Evolutionary conservation across 2,888 invertebrate species (phyloP).

Genomic region (Catocala fraxini): DNA sequence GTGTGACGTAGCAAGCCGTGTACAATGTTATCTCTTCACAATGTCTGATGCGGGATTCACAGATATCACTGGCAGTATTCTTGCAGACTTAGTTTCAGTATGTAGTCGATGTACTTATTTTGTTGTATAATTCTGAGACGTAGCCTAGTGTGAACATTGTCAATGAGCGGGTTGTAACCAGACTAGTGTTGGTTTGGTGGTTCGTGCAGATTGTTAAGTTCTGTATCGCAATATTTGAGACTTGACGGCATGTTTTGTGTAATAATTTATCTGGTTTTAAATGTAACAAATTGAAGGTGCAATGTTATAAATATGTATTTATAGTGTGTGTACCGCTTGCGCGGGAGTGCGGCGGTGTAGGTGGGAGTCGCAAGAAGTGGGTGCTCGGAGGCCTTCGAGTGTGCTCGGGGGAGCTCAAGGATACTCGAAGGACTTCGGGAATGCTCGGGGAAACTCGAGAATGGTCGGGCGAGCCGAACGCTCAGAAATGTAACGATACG

Average conservation of each 20-base stretch:
- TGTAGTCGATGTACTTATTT: conserved; percentile 62
- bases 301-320: conserved; percentile 81
- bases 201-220: conserved; percentile 49
- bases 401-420: conserved; percentile 6
- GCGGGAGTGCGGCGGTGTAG: conserved; percentile 21
- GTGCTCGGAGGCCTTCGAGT: conserved; percentile 7
- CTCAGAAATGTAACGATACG: conserved; percentile 54
- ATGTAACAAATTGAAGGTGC: conserved; percentile 80
- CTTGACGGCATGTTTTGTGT: conserved; percentile 75
- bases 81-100: conserved; percentile 34
- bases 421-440: background rate
- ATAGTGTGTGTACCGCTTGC: conserved; percentile 48
- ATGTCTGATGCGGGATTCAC: conserved; percentile 59
- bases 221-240: conserved; percentile 59
- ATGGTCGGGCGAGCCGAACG: conserved; percentile 42
- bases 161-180: conserved; percentile 63
- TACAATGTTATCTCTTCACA: conserved; percentile 41
- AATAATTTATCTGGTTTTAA: conserved; percentile 72
- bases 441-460: conserved; percentile 29
- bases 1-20: conserved; percentile 39
- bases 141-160: conserved; percentile 59
- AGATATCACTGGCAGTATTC: conserved; percentile 41
- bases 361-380: conserved; percentile 5
- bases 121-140: conserved; percentile 53
- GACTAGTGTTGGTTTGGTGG: conserved; percentile 54